Evolutionary conservation across 2,888 invertebrate species (phyloP), one percentile per base, ranked within the genome.

Genomic region (Polyploca ridens): DNA sequence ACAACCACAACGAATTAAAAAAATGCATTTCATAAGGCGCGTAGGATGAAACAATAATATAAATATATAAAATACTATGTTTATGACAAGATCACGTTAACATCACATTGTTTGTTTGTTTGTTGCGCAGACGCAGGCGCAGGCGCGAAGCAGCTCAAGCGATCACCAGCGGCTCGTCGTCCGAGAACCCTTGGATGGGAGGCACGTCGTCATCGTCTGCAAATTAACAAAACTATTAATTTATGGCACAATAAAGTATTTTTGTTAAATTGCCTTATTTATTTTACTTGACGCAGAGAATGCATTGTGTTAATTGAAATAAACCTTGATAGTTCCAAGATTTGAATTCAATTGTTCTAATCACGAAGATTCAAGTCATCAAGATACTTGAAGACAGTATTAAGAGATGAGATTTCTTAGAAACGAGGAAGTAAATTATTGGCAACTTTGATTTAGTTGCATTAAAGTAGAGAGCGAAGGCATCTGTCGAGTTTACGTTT

Each of bases 111-210:
- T 69, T 66, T 68, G 66, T 13, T 59, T 64, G 64, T 69, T 66
- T 68, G 66, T 13, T 60, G 66, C 61, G 65, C 71, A 71, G 63
- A 68, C 64, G 63, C 62, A 61, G 41, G 14, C 10, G 54, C 10
- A 5, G n/a, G n/a, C n/a, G 41, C 8, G 46, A 2, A 2, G 14
- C 16, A 54, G 76, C 81, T 96, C 95, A 98, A 78, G 98, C 98
- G 87, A 98, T 97, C 77, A 99, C 98, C 76, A 99, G 94, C 65
- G 98, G 98, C 90, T 98, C 99, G 89, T 98, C 98, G 87, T 98
- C 99, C 0, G 98, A 97, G 90, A 98, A 98, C 38, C 98, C 98
- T 85, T 97, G 96, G 83, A 98, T 98, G 74, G 98, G 97, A 49
- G 98, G 98, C 78, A 97, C 96, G 82, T 98, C 97, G 82, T 97